Evolutionary conservation across 2,888 invertebrate genomes (phyloP).

Genomic region (Masnerella sp.): DNA sequence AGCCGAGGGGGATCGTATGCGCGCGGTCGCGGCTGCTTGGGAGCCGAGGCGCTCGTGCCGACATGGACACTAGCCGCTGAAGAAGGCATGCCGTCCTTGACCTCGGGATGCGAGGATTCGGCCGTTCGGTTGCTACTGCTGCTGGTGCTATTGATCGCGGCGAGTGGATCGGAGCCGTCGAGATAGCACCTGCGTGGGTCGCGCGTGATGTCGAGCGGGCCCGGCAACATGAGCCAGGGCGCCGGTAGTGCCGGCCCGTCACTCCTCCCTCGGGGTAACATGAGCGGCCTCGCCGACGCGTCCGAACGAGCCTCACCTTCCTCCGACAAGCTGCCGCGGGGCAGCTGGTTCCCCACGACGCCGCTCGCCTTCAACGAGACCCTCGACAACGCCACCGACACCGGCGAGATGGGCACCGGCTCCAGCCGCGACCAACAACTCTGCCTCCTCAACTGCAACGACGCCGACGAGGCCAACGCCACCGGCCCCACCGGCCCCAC

Average conservation of each 20-base stretch:
- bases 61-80: constrained; percentile 62
- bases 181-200: constrained; percentile 70
- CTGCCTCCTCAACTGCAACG: constrained; percentile 70
- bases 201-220: constrained; percentile 73
- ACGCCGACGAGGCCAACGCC: constrained; percentile 78
- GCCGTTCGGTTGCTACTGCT: constrained; percentile 66
- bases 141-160: constrained; percentile 56
- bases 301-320: constrained; percentile 59
- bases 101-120: constrained; percentile 73
- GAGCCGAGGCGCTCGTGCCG: constrained; percentile 27
- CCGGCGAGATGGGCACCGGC: constrained; percentile 61
- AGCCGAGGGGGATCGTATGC: constrained; percentile 18
- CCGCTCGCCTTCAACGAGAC: constrained; percentile 42
- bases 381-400: constrained; percentile 53
- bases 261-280: constrained; percentile 75
- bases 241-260: constrained; percentile 73
- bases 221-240: constrained; percentile 72
- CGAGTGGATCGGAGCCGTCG: constrained; percentile 58
- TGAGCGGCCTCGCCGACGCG: constrained; percentile 70
- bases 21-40: constrained; percentile 27
- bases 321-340: constrained; percentile 40
- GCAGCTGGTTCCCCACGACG: constrained; percentile 36
- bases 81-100: constrained; percentile 71
- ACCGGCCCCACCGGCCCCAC: constrained; percentile 77
- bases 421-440: constrained; percentile 60